Percentiles rank a stretch among this genome's conserved stretches.
Conservation (phyloP, 2,797 vertebrate species). For the Betta splendens region DNA sequence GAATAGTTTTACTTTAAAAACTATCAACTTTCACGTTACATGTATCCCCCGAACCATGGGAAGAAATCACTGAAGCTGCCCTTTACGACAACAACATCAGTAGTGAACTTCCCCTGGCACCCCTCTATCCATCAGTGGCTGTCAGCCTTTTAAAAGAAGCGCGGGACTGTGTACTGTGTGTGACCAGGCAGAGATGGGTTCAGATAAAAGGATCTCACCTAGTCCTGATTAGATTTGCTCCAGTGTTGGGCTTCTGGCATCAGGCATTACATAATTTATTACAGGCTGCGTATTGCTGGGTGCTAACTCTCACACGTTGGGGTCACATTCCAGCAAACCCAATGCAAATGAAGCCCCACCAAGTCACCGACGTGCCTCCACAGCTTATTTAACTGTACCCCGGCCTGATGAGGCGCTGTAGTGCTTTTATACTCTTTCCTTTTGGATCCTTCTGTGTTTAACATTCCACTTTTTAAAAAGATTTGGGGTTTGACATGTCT, state of each 20-base stretch:
- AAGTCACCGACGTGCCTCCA: constrained; percentile 1
- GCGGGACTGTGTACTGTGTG: constrained; percentile 50
- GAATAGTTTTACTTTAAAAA: no score
- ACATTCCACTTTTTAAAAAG: no score
- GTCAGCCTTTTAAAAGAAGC: constrained; percentile 33
- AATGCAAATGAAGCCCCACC: constrained; percentile 56
- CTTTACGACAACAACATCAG: background rate
- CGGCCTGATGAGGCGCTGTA: constrained; percentile 25
- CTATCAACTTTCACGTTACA: no score
- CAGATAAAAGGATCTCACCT: constrained; percentile 77
- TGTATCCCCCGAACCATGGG: background rate
- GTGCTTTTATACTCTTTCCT: no score
- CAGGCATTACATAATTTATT: constrained; percentile 81
- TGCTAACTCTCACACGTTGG: constrained; percentile 70
- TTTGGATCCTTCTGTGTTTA: no score
- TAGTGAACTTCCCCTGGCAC: background rate
- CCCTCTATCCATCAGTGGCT: constrained; percentile 40
- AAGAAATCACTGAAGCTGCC: constrained; percentile 2
- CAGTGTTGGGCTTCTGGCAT: constrained; percentile 81
- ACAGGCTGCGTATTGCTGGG: constrained; percentile 56
- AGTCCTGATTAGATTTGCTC: constrained; percentile 79
- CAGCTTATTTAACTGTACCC: constrained; percentile 27
- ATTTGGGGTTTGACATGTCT: no score
- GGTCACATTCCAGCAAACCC: constrained; percentile 59
- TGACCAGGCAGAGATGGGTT: constrained; percentile 68